A percentile compares a stretch with the other conserved stretches of the same genome.
These are phyloP conservation scores for Nettapus auritus DNA, from an alignment of 2,113 vertebrate species.

Conservation along the genomic window DNA sequence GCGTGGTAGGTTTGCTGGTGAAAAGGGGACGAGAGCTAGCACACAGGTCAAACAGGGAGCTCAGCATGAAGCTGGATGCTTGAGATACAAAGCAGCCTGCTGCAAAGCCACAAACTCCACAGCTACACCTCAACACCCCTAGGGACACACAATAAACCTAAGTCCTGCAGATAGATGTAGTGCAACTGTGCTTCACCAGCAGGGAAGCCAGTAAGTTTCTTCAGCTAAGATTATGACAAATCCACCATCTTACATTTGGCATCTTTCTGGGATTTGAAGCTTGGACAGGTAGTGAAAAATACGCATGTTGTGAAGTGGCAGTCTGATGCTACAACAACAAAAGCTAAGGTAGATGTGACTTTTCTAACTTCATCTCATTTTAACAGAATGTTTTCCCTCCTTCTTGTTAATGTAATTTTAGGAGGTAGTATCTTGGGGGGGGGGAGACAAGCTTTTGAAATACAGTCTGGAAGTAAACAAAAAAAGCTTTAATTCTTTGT, in stretches of 20 bases:
- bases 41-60: background rate
- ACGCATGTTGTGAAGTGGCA: background rate
- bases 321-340: background rate
- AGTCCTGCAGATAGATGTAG: background rate
- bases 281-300: background rate
- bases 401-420: background rate
- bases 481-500: background rate
- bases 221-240: background rate
- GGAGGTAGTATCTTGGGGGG: background rate
- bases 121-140: too few species aligned
- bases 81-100: background rate
- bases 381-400: background rate
- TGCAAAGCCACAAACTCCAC: background rate
- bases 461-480: background rate
- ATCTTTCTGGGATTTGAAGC: background rate
- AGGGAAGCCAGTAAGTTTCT: too few species aligned
- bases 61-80: background rate
- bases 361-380: background rate
- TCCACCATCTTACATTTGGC: background rate
- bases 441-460: background rate
- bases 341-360: background rate
- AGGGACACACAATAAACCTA: background rate
- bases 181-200: too few species aligned
- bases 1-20: background rate
- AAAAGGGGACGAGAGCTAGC: background rate